Percentiles rank a stretch among this genome's conserved stretches.
phyloP scores from a whole-genome alignment of 1,140 invertebrate genomes.

The Onthophagus taurus region DNA sequence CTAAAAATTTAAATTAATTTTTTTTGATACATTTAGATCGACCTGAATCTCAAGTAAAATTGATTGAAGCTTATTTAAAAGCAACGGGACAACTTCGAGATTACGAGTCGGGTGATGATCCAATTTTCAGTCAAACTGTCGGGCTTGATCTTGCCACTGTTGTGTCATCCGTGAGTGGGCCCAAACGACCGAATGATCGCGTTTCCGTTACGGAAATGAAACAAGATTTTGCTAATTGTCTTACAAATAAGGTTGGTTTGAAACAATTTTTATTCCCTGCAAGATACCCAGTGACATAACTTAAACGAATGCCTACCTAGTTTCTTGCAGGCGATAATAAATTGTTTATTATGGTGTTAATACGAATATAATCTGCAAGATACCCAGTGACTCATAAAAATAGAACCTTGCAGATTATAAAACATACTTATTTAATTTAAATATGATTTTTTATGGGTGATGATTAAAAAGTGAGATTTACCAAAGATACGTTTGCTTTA shows the following conservation, averaged over 20 bases:
- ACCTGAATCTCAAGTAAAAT: constrained; percentile 66
- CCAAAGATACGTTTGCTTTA: no score
- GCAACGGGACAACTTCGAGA: constrained; percentile 76
- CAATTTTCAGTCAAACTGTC: constrained; percentile 76
- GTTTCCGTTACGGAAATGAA: constrained; percentile 88
- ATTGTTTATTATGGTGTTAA: no score
- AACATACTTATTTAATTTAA: no score
- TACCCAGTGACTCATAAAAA: no score
- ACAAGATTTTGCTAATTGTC: constrained; percentile 74
- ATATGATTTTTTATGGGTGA: no score
- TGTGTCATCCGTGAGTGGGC: constrained; percentile 90
- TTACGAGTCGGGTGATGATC: constrained; percentile 69
- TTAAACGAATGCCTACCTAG: no score
- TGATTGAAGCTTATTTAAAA: constrained; percentile 77
- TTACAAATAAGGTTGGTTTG: constrained; percentile 89
- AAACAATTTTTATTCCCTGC: no score
- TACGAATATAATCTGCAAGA: no score
- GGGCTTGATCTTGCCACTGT: constrained; percentile 83
- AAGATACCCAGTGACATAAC: no score
- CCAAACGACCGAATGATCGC: constrained; percentile 93
- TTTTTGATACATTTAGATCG: constrained; percentile 54
- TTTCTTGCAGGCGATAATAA: no score
- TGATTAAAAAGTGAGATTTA: no score
- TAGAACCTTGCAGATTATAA: no score
- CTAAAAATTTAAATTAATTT: constrained; percentile 2